A percentile compares a stretch with the other conserved stretches of the same genome.
phyloP scores from a whole-genome alignment of 2,113 vertebrate species.

The Pomatorhinus ruficollis region DNA sequence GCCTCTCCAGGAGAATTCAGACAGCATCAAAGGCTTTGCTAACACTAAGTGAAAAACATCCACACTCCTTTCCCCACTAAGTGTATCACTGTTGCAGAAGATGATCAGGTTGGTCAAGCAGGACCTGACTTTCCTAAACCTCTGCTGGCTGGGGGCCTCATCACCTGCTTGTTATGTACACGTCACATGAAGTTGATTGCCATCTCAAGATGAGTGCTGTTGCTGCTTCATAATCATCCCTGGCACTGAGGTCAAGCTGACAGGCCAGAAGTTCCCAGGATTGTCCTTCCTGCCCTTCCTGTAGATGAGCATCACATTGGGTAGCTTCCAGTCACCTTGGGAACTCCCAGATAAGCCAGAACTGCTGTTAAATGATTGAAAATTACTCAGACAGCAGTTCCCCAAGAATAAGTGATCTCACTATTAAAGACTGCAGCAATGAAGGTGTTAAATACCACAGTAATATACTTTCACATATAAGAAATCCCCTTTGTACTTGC shows the following conservation, averaged over 20 bases:
- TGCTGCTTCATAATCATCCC: background rate
- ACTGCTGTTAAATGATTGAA: background rate
- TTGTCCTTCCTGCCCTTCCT: background rate
- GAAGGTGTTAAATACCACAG: background rate
- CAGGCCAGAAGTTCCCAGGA: background rate
- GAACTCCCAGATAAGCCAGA: background rate
- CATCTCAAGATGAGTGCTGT: background rate
- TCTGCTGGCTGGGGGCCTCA: background rate
- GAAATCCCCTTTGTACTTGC: background rate
- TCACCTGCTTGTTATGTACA: background rate
- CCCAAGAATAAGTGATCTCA: background rate
- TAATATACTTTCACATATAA: background rate
- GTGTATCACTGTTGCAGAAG: background rate
- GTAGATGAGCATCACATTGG: rapidly evolving
- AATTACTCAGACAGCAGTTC: background rate
- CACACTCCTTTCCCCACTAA: background rate
- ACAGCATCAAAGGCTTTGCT: background rate
- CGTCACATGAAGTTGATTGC: background rate
- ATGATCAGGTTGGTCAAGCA: background rate
- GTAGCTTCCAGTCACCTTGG: background rate
- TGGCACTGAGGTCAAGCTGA: background rate
- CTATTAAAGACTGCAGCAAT: background rate
- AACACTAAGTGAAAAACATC: background rate
- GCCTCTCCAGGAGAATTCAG: background rate
- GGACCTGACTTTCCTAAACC: background rate